A percentile compares a stretch with the other conserved stretches of the same genome.
phyloP scores from a whole-genome alignment of 2,113 vertebrate species.

The Neotoma lepida region DNA sequence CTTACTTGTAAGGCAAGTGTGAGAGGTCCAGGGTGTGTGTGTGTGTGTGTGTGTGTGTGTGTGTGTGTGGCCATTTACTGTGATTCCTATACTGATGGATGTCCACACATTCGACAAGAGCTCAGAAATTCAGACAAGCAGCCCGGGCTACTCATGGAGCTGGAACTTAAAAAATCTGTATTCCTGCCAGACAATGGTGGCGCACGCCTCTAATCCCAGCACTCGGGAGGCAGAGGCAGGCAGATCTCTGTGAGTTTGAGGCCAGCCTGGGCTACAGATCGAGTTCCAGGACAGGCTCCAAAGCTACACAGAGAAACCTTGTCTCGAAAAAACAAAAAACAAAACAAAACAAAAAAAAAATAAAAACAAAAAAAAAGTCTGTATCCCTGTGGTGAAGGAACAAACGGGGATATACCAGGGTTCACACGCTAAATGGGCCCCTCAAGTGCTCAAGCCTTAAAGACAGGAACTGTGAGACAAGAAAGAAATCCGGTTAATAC shows the following conservation, averaged over 20 bases:
- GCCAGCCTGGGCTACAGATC: too few species aligned
- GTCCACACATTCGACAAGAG: neutral
- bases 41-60: neutral
- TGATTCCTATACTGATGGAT: neutral
- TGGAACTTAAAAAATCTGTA: neutral
- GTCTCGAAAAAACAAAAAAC: too few species aligned
- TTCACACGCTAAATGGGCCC: neutral
- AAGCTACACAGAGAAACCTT: too few species aligned
- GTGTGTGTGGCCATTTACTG: too few species aligned
- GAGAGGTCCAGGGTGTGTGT: neutral
- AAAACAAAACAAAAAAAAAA: too few species aligned
- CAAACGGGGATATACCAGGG: neutral
- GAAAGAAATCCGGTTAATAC: neutral
- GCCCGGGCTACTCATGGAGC: neutral
- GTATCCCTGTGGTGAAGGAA: neutral
- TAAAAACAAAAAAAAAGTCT: neutral
- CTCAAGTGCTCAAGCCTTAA: neutral
- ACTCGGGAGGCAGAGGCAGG: too few species aligned
- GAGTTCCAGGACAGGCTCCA: too few species aligned
- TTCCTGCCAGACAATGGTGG: too few species aligned
- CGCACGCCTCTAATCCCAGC: too few species aligned
- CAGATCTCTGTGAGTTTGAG: too few species aligned
- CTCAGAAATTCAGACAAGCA: slow-evolving; percentile 20
- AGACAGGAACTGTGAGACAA: neutral
- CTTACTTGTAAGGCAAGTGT: neutral